Base-by-base conservation (phyloP, 2,888 invertebrate species). In the Ochropleura leucogaster region DNA sequence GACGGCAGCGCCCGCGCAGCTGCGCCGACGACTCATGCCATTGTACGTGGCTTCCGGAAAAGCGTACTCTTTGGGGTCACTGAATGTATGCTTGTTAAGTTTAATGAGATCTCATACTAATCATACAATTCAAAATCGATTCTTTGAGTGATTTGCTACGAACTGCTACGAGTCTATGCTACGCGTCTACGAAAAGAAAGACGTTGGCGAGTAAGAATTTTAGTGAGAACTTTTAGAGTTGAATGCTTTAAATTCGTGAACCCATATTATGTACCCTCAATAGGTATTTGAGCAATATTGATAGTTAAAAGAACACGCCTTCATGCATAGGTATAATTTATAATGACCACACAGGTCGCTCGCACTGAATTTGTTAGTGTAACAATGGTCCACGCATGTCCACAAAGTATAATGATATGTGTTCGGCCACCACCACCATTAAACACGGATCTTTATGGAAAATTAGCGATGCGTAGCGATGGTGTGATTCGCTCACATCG, bases 401-500 rank as follows among this genome's bases (percentile, higher is more conserved):
- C 90, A 92, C 89, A 89, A 92, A 91, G 92, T 92, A 91, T 89
- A 86, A 91, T 90, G 89, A 94, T 94, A 92, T 92, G 91, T 87
- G 93, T 93, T 91, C 90, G 92, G 92, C 92, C 92, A 93, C 90
- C 90, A 91, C 91, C 91, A 91, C 90, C 89, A 90, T 88, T 90
- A 91, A 93, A 92, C 89, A 90, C 84, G 88, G 88, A 88, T 88
- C 87, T 88, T 93, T 93, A 96, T 96, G 95, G 93, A 93, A 92
- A 95, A 93, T 95, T 92, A 95, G 94, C 96, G 94, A 95, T 91
- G 94, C 96, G 95, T 95, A 89, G 89, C 95, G 94, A 93, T 95
- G 94, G 96, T 96, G 95, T 96, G 96, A 96, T 96, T 96, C 95
- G 96, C 95, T 94, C 95, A 95, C 95, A 95, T 95, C 94, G 93